Evolutionary conservation across 35 echinoderm and acorn worm species (phyloP), one percentile per base, ranked within the genome.

Genomic region (Apostichopus californicus): DNA sequence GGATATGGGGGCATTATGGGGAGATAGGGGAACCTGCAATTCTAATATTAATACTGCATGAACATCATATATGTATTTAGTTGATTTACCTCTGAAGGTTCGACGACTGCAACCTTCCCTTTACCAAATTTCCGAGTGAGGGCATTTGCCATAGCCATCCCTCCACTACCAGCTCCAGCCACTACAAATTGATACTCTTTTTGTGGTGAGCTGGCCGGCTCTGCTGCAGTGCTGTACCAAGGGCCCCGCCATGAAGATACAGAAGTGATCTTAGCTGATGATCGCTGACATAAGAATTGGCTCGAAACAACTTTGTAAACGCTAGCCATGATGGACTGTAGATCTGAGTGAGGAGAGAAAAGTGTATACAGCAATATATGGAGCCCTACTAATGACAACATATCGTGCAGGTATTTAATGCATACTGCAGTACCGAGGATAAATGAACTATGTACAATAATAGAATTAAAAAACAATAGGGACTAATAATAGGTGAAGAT

Each of bases 71-170:
- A 11, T 22, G 8, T 17, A 22, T 78, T 46, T 17, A 78, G 34
- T 46, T 46, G 34, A 87, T 58, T 73, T 73, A 99, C 97, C 26
- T 99, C 95, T 22, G 80, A 55, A 53, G 97, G 97, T 92, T 99
- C 97, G 85, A 99, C 73, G 21, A 99, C 95, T 77, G 97, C 97
- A 28, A 99, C 97, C 10, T 96, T 91, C 28, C 95, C 94, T 78
- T 90, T 93, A 9, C 97, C 97, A 72, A 94, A 90, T 84, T 96
- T 94, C 46, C 93, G 54, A 7, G 79, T 61, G 4, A 96, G 61
- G 20, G 75, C 92, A 63, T 93, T 99, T 72, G 97, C 93, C 91
- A 96, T 92, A 5, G 97, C 97, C 59, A 95, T 93, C 8, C 97
- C 97, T 5, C 97, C 97, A 52, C 95, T 81, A 5, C 97, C 97